Evolutionary conservation across 1,140 invertebrate species (phyloP), one percentile per base, ranked within the genome.

Genomic region (Babylonia areolata): DNA sequence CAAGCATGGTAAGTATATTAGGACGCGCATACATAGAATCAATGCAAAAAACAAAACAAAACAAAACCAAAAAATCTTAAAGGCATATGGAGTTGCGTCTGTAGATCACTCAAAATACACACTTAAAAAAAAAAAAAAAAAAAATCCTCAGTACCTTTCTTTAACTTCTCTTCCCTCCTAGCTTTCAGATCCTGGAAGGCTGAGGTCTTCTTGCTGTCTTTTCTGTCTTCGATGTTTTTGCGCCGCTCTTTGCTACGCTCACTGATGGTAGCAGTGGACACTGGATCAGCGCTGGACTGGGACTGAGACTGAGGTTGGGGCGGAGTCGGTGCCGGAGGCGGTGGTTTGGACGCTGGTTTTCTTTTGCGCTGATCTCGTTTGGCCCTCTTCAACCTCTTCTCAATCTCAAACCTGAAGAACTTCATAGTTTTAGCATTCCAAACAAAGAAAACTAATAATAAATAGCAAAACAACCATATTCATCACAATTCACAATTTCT

Each of bases 341-440:
- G 31, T n/a, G n/a, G n/a, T n/a, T n/a, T n/a, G n/a, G n/a, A n/a
- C 31, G 73, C 17, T 33, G 84, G 80, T 37, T 93, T 93, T 85
- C 88, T 86, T 86, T 92, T 94, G 86, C 93, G 92, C 87, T 97
- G 94, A 94, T 97, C 97, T 87, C 98, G 97, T 84, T 97, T 97
- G 0, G 97, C 97, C 89, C 98, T 95, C 78, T 97, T 95, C 12
- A 99, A 94, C 93, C 99, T 99, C 87, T 98, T 97, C 91, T 99
- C 97, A 85, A 99, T 99, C 94, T 99, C 98, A 96, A 99, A 99
- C 92, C 98, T 97, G 88, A 3, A 86, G n/a, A n/a, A n/a, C n/a
- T n/a, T n/a, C n/a, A n/a, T n/a, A n/a, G n/a, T n/a, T n/a, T n/a
- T n/a, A n/a, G n/a, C n/a, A n/a, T n/a, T n/a, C n/a, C n/a, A n/a